Percentiles rank a stretch among this genome's conserved stretches.
phyloP scores from a whole-genome alignment of 1,140 invertebrate genomes.

The Magallana angulata region DNA sequence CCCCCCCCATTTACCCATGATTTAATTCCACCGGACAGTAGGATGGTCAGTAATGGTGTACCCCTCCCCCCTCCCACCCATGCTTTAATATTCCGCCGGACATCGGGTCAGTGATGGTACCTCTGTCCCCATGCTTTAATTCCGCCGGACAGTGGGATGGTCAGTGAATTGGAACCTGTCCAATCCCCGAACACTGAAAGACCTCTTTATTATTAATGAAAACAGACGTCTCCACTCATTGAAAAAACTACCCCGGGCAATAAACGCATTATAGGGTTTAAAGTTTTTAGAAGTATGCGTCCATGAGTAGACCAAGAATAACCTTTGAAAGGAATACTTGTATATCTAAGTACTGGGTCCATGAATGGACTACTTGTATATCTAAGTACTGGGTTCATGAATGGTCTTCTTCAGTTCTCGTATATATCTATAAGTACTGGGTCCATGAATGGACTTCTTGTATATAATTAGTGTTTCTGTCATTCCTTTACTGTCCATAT shows the following conservation, averaged over 20 bases:
- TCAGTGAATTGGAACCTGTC: not conserved
- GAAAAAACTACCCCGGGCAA: slow-evolving; percentile 18
- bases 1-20: no score
- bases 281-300: not conserved
- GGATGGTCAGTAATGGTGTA: not conserved
- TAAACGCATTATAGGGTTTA: slow-evolving; percentile 13
- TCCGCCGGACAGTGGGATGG: slow-evolving; percentile 4
- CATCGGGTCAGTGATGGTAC: not conserved
- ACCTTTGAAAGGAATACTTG: not conserved
- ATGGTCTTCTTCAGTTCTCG: no score
- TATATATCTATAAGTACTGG: not conserved
- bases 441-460: no score
- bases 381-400: not conserved
- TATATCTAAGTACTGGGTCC: no score
- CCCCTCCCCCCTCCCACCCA: not conserved
- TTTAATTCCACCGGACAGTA: no score
- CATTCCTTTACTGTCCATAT: not conserved
- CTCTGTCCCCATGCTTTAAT: not conserved
- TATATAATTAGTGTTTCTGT: not conserved
- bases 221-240: not conserved
- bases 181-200: not conserved
- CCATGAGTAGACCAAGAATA: not conserved
- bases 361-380: no score
- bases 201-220: slow-evolving; percentile 29
- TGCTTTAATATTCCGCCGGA: not conserved